Percentiles rank a stretch among this genome's conserved stretches.
phyloP scores from a whole-genome alignment of 2,797 vertebrate genomes.

The Leucoraja ocellata region DNA sequence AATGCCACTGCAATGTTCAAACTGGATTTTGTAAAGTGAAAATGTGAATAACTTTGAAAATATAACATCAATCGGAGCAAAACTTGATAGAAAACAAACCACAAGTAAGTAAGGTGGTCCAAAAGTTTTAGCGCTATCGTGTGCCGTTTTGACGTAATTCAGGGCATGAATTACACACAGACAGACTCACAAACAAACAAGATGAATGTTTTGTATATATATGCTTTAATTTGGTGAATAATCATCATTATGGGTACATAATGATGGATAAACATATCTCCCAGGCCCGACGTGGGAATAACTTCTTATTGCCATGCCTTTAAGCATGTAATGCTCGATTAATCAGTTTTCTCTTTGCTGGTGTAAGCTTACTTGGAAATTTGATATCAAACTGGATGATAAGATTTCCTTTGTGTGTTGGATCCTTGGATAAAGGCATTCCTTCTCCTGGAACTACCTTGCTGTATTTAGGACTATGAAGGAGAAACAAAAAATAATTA shows the following conservation, averaged over 20 bases:
- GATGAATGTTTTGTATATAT: too few relatives aligned
- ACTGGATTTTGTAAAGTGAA: too few relatives aligned
- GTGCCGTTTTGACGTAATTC: too few relatives aligned
- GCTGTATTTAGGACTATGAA: conserved; percentile 70
- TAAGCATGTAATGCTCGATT: conserved; percentile 60
- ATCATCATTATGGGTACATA: background rate
- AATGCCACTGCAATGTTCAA: too few relatives aligned
- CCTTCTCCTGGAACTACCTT: conserved; percentile 79
- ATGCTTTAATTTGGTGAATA: background rate
- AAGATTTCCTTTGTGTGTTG: conserved; percentile 69
- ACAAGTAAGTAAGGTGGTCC: too few relatives aligned
- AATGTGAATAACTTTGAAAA: too few relatives aligned
- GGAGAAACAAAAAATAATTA: background rate
- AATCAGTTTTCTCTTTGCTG: conserved; percentile 66
- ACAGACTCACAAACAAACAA: too few relatives aligned
- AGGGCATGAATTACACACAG: too few relatives aligned
- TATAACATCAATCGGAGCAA: too few relatives aligned
- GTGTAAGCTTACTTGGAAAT: conserved; percentile 72
- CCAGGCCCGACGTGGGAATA: background rate
- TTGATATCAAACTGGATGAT: conserved; percentile 72
- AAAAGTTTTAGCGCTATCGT: too few relatives aligned
- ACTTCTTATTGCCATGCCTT: conserved; percentile 16
- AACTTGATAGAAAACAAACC: too few relatives aligned
- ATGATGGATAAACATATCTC: background rate
- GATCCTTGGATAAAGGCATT: conserved; percentile 70